Evolutionary conservation across 2,888 invertebrate species (phyloP).

Genomic region (Malacosoma neustria): DNA sequence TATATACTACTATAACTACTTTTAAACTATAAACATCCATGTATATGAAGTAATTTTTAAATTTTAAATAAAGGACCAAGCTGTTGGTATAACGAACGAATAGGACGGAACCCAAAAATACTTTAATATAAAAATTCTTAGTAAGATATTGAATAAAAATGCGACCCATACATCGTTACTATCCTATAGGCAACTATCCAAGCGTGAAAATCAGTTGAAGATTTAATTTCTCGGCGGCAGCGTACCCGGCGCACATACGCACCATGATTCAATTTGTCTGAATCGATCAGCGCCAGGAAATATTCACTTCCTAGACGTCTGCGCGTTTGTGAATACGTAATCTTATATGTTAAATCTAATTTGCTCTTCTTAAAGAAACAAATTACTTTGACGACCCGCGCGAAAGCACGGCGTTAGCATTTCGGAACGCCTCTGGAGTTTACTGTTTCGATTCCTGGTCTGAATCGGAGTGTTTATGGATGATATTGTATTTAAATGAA

Average conservation of each 20-base stretch:
- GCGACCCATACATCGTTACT: constrained; percentile 12
- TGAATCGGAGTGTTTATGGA: no score
- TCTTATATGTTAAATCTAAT: not conserved
- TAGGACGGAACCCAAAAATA: not conserved
- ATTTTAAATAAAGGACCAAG: no score
- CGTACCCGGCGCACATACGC: constrained; percentile 16
- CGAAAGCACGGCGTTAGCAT: no score
- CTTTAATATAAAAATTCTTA: constrained; percentile 13
- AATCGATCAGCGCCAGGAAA: constrained; percentile 48
- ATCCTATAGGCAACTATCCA: constrained; percentile 31
- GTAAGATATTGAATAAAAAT: constrained; percentile 19
- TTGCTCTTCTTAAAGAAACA: no score
- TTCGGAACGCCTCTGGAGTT: no score
- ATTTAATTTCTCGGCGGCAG: constrained; percentile 38
- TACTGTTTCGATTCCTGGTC: no score
- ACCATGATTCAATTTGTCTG: constrained; percentile 47
- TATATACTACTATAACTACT: no score
- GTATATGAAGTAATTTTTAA: no score
- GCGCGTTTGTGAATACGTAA: constrained; percentile 10
- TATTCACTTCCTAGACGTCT: constrained; percentile 20
- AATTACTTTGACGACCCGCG: no score
- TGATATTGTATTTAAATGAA: no score
- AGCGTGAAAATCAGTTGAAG: constrained; percentile 41
- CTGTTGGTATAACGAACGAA: no score
- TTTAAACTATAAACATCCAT: no score